These are phyloP conservation scores for Aphodius sticticus DNA, from an alignment of 2,888 invertebrate genomes.

Conservation along the genomic window DNA sequence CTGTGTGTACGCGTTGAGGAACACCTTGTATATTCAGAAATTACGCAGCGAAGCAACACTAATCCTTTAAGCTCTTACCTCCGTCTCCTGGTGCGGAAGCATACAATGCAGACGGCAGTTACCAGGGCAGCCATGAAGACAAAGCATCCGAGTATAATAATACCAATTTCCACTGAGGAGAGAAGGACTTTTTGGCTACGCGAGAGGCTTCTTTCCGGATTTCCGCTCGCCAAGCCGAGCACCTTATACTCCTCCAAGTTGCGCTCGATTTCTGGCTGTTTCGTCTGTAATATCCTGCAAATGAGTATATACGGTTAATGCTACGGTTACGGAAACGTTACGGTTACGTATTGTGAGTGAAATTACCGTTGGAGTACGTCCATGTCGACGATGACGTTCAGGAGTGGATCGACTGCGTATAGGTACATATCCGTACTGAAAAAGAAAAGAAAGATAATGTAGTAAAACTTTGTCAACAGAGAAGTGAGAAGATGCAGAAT, in stretches of 20 bases:
- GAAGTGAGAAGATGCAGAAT: too few relatives aligned
- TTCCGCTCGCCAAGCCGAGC: constrained; percentile 67
- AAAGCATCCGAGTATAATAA: constrained; percentile 80
- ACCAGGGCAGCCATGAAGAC: constrained; percentile 83
- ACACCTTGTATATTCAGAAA: too few relatives aligned
- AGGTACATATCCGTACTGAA: constrained; percentile 85
- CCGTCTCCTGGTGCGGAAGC: constrained; percentile 68
- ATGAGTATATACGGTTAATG: constrained; percentile 34
- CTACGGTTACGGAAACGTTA: not conserved
- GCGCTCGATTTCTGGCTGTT: constrained; percentile 69
- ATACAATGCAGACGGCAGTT: constrained; percentile 80
- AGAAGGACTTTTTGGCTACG: constrained; percentile 60
- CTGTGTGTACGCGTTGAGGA: too few relatives aligned
- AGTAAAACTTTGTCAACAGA: too few relatives aligned
- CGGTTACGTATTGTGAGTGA: constrained; percentile 6
- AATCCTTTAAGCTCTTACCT: constrained; percentile 58
- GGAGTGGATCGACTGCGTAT: constrained; percentile 83
- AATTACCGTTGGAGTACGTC: constrained; percentile 79
- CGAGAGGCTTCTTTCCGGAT: constrained; percentile 55
- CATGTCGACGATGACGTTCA: constrained; percentile 84
- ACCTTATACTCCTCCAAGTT: constrained; percentile 71
- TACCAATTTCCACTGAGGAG: constrained; percentile 80
- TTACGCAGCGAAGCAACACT: too few relatives aligned
- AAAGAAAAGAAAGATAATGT: too few relatives aligned
- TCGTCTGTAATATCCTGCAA: constrained; percentile 69